Evolutionary conservation across 1,140 invertebrate species (phyloP).

Genomic region (Galleria mellonella): DNA sequence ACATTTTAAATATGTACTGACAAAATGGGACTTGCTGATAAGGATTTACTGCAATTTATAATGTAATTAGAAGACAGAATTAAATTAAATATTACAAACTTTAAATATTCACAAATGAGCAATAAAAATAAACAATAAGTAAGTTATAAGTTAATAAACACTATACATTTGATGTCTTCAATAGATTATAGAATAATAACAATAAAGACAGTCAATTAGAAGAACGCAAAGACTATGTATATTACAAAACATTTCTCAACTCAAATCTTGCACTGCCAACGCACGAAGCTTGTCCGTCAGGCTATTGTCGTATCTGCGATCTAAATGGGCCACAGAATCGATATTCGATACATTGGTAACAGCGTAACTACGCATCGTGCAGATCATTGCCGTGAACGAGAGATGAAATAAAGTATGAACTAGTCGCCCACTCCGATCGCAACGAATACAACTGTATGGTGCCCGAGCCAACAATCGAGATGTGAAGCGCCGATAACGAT

Average conservation of each 20-base stretch:
- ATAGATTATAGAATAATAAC: too few relatives aligned
- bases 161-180: too few relatives aligned
- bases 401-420: constrained; percentile 64
- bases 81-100: too few relatives aligned
- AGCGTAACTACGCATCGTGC: constrained; percentile 43
- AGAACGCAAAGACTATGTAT: constrained; percentile 16
- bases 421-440: constrained; percentile 16
- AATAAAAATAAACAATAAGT: too few relatives aligned
- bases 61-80: too few relatives aligned
- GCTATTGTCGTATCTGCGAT: constrained; percentile 45
- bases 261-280: constrained; percentile 29
- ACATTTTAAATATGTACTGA: too few relatives aligned
- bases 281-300: constrained; percentile 45
- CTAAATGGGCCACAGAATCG: constrained; percentile 57
- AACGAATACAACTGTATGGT: constrained; percentile 30
- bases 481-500: constrained; percentile 49
- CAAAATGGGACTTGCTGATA: too few relatives aligned
- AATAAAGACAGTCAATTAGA: constrained; percentile 12
- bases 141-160: too few relatives aligned
- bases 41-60: too few relatives aligned
- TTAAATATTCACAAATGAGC: too few relatives aligned
- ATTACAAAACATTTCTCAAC: constrained; percentile 28
- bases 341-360: constrained; percentile 46
- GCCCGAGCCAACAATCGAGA: constrained; percentile 55
- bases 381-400: constrained; percentile 42